These are phyloP conservation scores for Calyptommatus sinebrachiatus DNA, from an alignment of 2,113 vertebrate genomes.

Conservation along the genomic window DNA sequence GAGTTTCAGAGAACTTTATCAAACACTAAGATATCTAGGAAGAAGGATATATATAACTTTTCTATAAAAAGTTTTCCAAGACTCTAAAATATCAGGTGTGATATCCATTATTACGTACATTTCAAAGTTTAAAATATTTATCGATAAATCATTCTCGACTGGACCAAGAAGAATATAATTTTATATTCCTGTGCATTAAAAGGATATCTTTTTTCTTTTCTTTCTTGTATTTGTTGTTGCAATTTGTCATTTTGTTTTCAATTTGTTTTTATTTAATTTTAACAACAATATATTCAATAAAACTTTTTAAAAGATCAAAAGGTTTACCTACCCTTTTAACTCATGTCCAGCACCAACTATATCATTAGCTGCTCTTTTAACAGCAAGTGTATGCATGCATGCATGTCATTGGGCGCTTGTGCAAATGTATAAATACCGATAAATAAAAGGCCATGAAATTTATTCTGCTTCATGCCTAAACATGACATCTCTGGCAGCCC, in stretches of 20 bases:
- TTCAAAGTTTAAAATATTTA: background rate
- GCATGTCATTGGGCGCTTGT: too few relatives aligned
- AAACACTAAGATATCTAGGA: constrained; percentile 28
- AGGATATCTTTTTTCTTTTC: too few relatives aligned
- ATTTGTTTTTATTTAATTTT: too few relatives aligned
- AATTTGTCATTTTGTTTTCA: too few relatives aligned
- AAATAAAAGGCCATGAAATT: background rate
- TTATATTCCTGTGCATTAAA: too few relatives aligned
- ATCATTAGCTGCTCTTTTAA: too few relatives aligned
- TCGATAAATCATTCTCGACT: too few relatives aligned
- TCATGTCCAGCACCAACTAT: background rate
- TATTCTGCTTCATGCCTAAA: background rate
- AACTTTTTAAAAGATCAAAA: background rate
- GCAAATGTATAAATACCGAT: too few relatives aligned
- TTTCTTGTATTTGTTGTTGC: too few relatives aligned
- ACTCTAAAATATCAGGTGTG: background rate
- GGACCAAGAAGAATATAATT: too few relatives aligned
- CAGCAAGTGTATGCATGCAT: too few relatives aligned
- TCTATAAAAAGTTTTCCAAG: constrained; percentile 22
- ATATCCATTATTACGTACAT: background rate
- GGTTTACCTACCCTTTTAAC: background rate
- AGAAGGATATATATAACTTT: constrained; percentile 37
- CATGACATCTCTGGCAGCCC: background rate
- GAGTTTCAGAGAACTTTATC: background rate
- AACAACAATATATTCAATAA: too few relatives aligned